Percentiles rank a stretch among this genome's conserved stretches.
Evolutionary conservation across 2,797 vertebrate genomes (phyloP).

Genomic region (Onychomys arenicola): DNA sequence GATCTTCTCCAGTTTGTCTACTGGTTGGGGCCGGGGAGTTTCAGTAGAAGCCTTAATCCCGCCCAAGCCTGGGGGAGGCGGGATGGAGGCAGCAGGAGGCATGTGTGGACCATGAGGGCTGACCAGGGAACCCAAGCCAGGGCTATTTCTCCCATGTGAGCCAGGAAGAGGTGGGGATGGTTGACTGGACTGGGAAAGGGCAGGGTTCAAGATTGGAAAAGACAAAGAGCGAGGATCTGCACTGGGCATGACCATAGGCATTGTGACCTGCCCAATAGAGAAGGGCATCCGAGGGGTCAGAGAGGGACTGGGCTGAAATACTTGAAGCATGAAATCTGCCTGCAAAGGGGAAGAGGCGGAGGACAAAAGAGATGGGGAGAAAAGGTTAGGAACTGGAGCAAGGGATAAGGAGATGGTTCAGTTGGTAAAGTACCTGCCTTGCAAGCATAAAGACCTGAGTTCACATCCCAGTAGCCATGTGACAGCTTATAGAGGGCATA

Average conservation of each 20-base stretch:
- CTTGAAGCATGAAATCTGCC: slow-evolving; percentile 90
- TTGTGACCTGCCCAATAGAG: slow-evolving; percentile 87
- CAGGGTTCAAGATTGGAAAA: slow-evolving; percentile 86
- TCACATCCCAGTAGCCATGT: background rate
- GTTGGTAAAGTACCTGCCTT: background rate
- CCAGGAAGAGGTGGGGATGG: slow-evolving; percentile 85
- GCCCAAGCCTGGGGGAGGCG: slow-evolving; percentile 87
- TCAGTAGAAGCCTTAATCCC: slow-evolving; percentile 81
- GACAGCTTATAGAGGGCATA: background rate
- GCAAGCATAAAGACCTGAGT: background rate
- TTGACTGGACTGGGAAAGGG: slow-evolving; percentile 86
- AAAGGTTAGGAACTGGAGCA: slow-evolving; percentile 60
- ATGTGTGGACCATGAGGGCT: slow-evolving; percentile 82
- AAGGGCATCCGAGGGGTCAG: slow-evolving; percentile 87
- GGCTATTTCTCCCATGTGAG: slow-evolving; percentile 87
- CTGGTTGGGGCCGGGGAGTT: slow-evolving; percentile 84
- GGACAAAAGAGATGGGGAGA: slow-evolving; percentile 28
- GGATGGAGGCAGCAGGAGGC: slow-evolving; percentile 83
- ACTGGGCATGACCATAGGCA: slow-evolving; percentile 90
- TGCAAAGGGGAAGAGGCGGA: slow-evolving; percentile 76
- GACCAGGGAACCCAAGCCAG: slow-evolving; percentile 80
- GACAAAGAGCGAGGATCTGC: slow-evolving; percentile 87
- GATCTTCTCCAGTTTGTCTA: slow-evolving; percentile 93
- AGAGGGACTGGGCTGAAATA: slow-evolving; percentile 86
- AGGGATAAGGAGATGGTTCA: background rate